These are phyloP conservation scores for Diadegma fenestrale DNA, from an alignment of 2,888 invertebrate genomes.

Conservation along the genomic window DNA sequence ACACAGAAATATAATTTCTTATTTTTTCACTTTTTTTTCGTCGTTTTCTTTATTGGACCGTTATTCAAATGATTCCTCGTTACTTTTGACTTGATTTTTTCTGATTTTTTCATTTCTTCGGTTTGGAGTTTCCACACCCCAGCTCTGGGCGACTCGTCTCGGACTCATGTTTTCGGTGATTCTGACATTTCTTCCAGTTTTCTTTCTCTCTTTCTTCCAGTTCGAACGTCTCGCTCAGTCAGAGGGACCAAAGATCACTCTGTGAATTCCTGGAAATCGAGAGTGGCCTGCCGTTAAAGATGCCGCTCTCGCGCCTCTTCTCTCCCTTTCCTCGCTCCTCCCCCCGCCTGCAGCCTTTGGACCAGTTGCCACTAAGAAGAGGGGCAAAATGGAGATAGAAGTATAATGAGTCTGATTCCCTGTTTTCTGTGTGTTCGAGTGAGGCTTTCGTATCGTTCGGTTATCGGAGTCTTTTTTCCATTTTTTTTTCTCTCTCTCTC, in stretches of 20 bases:
- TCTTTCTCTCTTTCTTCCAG: constrained; percentile 59
- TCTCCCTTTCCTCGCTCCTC: constrained; percentile 25
- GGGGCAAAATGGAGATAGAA: constrained; percentile 78
- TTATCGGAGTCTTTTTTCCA: constrained; percentile 78
- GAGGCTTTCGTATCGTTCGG: constrained; percentile 79
- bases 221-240: constrained; percentile 72
- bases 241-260: constrained; percentile 79
- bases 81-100: background rate
- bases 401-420: constrained; percentile 83
- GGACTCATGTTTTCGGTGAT: constrained; percentile 57
- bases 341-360: background rate
- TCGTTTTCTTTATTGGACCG: background rate
- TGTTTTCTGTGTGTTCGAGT: constrained; percentile 83
- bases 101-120: background rate
- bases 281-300: constrained; percentile 67
- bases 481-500: constrained; percentile 55
- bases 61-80: too few species aligned
- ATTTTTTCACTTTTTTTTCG: constrained; percentile 2
- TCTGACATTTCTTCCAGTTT: constrained; percentile 72
- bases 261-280: constrained; percentile 81
- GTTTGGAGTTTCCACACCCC: constrained; percentile 6
- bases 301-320: constrained; percentile 52
- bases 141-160: constrained; percentile 52
- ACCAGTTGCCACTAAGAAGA: constrained; percentile 26
- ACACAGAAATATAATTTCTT: constrained; percentile 12